Percentiles rank a stretch among this genome's conserved stretches.
phyloP scores from a whole-genome alignment of 2,113 vertebrate species.

The Gavia stellata region DNA sequence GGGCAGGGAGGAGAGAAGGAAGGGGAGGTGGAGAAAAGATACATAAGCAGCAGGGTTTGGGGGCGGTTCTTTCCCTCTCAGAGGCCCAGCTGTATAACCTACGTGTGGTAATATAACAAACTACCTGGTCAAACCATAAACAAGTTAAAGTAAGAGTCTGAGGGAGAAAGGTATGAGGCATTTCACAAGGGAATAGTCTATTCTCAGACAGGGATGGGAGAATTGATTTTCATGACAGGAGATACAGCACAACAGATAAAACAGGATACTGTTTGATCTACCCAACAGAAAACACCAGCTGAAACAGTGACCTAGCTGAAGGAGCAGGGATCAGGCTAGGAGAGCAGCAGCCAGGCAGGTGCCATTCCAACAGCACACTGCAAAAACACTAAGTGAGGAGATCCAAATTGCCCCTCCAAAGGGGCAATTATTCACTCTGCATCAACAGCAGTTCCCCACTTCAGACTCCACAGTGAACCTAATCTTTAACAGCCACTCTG shows the following conservation, averaged over 20 bases:
- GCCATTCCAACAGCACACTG: not conserved
- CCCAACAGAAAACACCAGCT: not conserved
- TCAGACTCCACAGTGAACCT: not conserved
- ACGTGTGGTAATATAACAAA: not conserved
- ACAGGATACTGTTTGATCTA: not conserved
- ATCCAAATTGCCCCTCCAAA: not conserved
- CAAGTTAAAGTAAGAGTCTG: slow-evolving; percentile 23
- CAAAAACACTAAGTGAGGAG: not conserved
- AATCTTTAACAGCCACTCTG: not conserved
- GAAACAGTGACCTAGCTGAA: not conserved
- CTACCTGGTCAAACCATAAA: not conserved
- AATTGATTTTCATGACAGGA: slow-evolving; percentile 41
- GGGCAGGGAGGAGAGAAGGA: not conserved
- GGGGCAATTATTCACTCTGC: not conserved
- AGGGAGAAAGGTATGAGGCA: not conserved
- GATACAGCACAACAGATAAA: slow-evolving; percentile 2
- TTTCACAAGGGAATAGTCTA: slow-evolving; percentile 31
- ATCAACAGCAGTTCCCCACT: not conserved
- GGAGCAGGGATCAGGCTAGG: not conserved
- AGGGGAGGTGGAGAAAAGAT: not conserved
- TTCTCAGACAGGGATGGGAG: slow-evolving; percentile 8
- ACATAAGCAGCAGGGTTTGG: not conserved
- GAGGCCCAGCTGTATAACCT: not conserved
- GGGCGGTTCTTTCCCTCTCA: not conserved
- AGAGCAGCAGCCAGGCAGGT: not conserved